These are phyloP conservation scores for Tringa solitaria DNA, from an alignment of 2,113 vertebrate species.

Conservation along the genomic window DNA sequence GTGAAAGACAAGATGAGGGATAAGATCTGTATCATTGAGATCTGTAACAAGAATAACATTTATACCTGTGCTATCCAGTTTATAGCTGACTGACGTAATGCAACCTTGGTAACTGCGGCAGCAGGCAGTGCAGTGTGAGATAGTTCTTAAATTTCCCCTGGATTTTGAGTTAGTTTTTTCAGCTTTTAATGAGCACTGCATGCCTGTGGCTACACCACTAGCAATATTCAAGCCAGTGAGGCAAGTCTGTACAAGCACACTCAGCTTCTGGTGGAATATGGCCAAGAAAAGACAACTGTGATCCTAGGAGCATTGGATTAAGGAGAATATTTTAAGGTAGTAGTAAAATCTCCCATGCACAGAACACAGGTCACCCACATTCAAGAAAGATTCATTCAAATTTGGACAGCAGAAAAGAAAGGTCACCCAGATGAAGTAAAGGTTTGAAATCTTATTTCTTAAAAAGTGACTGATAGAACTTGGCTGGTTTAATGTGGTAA, in stretches of 20 bases:
- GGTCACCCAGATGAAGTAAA: neutral
- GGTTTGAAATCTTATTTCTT: neutral
- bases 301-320: neutral
- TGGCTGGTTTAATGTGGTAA: neutral
- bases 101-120: constrained; percentile 5
- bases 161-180: constrained; percentile 13
- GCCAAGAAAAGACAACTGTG: neutral
- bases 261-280: neutral
- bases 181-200: constrained; percentile 4
- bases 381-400: neutral
- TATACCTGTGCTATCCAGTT: neutral
- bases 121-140: neutral
- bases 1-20: neutral
- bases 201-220: neutral
- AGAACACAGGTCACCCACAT: neutral
- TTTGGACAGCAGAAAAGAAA: neutral
- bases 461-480: neutral
- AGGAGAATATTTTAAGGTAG: constrained; percentile 3
- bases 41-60: neutral
- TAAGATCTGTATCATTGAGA: neutral
- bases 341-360: neutral
- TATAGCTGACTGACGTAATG: neutral
- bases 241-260: neutral
- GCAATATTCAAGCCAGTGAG: neutral
- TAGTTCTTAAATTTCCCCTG: neutral